phyloP scores from a whole-genome alignment of 1,140 invertebrate genomes.

The Drosophila eugracilis region DNA sequence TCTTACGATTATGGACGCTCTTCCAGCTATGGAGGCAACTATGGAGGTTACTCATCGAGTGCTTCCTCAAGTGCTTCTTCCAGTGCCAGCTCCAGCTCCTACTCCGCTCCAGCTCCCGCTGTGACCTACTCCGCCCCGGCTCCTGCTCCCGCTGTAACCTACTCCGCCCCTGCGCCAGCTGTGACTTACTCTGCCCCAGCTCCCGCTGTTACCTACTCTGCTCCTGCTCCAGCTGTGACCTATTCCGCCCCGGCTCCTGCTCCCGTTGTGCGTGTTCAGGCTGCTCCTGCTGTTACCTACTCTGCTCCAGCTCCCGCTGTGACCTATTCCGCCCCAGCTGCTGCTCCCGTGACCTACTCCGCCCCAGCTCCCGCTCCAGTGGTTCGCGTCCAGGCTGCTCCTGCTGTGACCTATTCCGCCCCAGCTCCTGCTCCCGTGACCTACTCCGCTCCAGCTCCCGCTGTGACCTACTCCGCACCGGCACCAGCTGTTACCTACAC shows the following conservation, averaged over 20 bases:
- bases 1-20: conserved; percentile 45
- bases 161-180: conserved; percentile 34
- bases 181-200: conserved; percentile 36
- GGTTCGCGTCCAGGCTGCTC: conserved; percentile 13
- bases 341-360: conserved; percentile 35
- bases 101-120: conserved; percentile 34
- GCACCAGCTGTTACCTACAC: neutral
- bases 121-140: conserved; percentile 20
- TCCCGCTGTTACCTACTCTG: conserved; percentile 25
- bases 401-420: conserved; percentile 31
- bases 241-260: conserved; percentile 29
- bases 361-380: conserved; percentile 37
- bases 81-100: conserved; percentile 29
- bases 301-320: conserved; percentile 31
- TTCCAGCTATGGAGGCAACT: conserved; percentile 34
- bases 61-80: conserved; percentile 30
- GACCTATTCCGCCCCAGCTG: conserved; percentile 26
- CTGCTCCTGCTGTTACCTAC: conserved; percentile 15
- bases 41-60: conserved; percentile 25
- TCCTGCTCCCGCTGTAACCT: conserved; percentile 22
- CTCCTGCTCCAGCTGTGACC: conserved; percentile 19
- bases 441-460: conserved; percentile 38
- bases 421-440: conserved; percentile 37
- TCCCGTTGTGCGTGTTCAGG: conserved; percentile 16
- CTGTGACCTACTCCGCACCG: conserved; percentile 24